phyloP scores from a whole-genome alignment of 2,113 vertebrate genomes.

The Psephotus haematonotus region DNA sequence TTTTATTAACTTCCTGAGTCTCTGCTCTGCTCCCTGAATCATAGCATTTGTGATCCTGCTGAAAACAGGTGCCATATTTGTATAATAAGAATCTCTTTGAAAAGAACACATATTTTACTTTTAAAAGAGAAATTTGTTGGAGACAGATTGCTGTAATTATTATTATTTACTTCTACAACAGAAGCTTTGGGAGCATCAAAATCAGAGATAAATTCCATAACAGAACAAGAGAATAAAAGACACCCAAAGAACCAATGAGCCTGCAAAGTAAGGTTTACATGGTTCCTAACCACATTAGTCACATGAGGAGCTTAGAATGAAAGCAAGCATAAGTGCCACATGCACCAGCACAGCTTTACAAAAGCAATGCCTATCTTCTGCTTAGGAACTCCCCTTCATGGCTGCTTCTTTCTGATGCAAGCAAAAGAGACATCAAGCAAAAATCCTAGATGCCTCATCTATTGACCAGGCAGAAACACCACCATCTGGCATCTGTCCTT shows the following conservation, averaged over 20 bases:
- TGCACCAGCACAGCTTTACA: not conserved
- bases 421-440: not conserved
- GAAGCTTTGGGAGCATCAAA: not conserved
- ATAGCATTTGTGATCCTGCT: not conserved
- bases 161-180: not conserved
- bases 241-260: not conserved
- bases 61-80: constrained; percentile 12
- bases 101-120: not conserved
- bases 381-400: not conserved
- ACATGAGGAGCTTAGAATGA: not conserved
- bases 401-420: not conserved
- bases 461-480: not conserved
- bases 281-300: not conserved
- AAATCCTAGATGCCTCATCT: not conserved
- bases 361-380: not conserved
- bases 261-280: not conserved
- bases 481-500: not conserved
- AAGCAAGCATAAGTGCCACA: not conserved
- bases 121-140: not conserved
- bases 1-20: constrained; percentile 45
- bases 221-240: not conserved
- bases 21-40: not conserved
- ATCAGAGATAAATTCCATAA: not conserved
- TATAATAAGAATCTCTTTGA: not conserved
- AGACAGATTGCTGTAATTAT: not conserved